Evolutionary conservation across 1,140 invertebrate species (phyloP).

Genomic region (Drosophila tropicalis): DNA sequence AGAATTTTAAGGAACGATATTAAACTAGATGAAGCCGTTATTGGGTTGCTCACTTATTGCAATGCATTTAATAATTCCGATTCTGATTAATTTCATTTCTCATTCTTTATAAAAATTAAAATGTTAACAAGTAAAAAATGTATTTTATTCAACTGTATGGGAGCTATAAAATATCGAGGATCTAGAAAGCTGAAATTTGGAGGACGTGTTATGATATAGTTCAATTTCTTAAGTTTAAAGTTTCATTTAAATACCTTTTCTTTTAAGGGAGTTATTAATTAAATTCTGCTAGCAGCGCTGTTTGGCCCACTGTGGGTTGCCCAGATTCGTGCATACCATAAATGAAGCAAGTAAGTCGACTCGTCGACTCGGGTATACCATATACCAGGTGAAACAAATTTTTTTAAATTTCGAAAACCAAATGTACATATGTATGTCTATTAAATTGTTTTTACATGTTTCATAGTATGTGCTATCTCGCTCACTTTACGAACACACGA

Average conservation of each 20-base stretch:
- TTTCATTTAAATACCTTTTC: constrained; percentile 1
- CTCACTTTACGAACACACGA: no score
- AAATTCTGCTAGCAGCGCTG: neutral
- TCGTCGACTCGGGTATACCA: no score
- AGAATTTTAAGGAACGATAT: neutral
- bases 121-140: neutral
- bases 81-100: neutral
- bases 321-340: no score
- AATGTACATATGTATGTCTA: no score
- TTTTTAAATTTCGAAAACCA: no score
- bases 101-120: neutral
- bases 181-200: neutral
- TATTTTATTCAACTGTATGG: neutral
- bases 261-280: neutral
- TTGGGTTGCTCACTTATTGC: neutral
- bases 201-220: neutral
- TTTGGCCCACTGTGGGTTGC: neutral
- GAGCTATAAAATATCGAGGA: neutral
- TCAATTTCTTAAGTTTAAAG: neutral
- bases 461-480: no score
- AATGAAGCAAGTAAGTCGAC: no score
- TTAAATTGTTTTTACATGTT: no score
- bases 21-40: neutral
- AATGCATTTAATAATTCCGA: neutral
- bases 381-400: no score